Percentiles rank a stretch among this genome's conserved stretches.
Evolutionary conservation across 2,113 vertebrate genomes (phyloP).

Genomic region (Aleadryas rufinucha): DNA sequence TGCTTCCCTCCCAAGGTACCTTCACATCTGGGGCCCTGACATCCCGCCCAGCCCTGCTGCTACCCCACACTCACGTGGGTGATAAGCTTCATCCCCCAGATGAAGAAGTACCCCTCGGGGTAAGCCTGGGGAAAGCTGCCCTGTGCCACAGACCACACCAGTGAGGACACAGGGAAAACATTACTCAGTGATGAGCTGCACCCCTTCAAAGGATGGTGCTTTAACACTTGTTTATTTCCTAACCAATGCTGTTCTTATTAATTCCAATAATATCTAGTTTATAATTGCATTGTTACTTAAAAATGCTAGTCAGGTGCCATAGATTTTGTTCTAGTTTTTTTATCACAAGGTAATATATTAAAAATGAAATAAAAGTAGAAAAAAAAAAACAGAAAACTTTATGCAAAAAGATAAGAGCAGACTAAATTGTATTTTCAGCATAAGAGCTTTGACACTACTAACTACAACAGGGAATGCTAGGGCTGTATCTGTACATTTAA

Average conservation of each 20-base stretch:
- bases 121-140: background rate
- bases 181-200: background rate
- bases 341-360: background rate
- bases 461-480: background rate
- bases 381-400: background rate
- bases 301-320: background rate
- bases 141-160: rapidly evolving
- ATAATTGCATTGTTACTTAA: background rate
- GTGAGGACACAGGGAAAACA: background rate
- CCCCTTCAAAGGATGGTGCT: background rate
- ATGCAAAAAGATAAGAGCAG: conserved; percentile 13
- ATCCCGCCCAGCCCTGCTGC: background rate
- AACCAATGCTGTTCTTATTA: background rate
- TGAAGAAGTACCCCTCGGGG: background rate
- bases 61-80: rapidly evolving
- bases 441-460: background rate
- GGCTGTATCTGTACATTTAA: background rate
- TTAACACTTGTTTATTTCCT: background rate
- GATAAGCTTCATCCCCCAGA: background rate
- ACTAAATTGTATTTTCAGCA: background rate
- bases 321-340: background rate
- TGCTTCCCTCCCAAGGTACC: background rate
- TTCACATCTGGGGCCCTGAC: background rate
- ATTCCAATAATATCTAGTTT: background rate
- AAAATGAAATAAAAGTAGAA: background rate